Conservation (phyloP, 1,140 invertebrate species). For the Sminthurides bifidus region DNA sequence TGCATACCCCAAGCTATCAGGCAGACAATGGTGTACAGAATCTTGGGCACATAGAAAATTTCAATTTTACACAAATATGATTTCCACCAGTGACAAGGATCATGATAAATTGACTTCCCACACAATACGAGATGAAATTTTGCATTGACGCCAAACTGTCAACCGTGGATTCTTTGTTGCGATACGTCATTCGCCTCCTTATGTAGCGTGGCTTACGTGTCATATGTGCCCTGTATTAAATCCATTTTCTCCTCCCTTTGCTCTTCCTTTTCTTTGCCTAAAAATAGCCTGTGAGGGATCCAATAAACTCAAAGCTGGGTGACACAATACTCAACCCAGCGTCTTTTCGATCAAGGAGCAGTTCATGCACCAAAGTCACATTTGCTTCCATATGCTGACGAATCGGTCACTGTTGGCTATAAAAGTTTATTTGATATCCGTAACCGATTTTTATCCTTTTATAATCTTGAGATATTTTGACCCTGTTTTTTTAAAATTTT, state of each 20-base stretch:
- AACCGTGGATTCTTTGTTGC: neutral
- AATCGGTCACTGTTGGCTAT: too few species aligned
- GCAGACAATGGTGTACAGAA: neutral
- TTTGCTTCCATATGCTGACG: too few species aligned
- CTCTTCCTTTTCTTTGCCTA: neutral
- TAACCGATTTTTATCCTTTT: too few species aligned
- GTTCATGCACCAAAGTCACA: too few species aligned
- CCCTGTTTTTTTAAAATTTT: too few species aligned
- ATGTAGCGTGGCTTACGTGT: neutral
- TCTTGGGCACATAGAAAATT: neutral
- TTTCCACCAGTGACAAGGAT: neutral
- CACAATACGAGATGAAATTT: constrained; percentile 16
- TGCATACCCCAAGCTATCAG: neutral
- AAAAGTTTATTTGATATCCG: too few species aligned
- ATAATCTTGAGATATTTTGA: too few species aligned
- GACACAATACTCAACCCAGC: too few species aligned
- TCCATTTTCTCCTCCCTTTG: neutral
- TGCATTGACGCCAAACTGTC: too few species aligned
- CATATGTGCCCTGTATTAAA: neutral
- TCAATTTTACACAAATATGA: neutral
- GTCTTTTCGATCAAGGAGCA: too few species aligned
- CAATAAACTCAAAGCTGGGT: too few species aligned
- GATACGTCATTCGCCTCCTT: neutral
- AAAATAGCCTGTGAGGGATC: too few species aligned
- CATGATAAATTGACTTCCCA: neutral